Percentiles rank a stretch among this genome's conserved stretches.
phyloP scores from a whole-genome alignment of 2,888 invertebrate species.

The Gymnoscelis rufifasciata region DNA sequence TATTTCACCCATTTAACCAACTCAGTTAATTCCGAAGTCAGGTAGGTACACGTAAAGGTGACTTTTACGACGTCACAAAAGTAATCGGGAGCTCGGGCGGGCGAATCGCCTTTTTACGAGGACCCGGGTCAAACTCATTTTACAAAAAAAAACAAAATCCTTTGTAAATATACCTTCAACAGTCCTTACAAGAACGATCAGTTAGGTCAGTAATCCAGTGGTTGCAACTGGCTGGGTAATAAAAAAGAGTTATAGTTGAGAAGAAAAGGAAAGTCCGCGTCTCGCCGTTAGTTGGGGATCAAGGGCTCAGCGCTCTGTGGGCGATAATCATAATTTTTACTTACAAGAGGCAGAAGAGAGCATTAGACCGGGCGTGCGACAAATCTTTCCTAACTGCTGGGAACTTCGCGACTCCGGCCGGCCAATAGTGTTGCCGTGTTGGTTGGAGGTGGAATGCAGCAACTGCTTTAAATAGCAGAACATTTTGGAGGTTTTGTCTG shows the following conservation, averaged over 20 bases:
- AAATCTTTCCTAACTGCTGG: constrained; percentile 76
- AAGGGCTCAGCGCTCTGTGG: constrained; percentile 70
- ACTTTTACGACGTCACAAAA: constrained; percentile 34
- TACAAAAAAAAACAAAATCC: constrained; percentile 33
- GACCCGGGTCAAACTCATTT: constrained; percentile 31
- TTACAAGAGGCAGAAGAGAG: constrained; percentile 68
- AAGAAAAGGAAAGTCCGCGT: constrained; percentile 75
- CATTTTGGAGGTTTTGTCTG: too few relatives aligned
- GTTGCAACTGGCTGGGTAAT: constrained; percentile 59
- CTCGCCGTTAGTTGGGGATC: constrained; percentile 74
- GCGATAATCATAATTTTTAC: constrained; percentile 80
- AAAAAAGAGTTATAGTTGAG: constrained; percentile 79
- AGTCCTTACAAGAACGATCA: constrained; percentile 55
- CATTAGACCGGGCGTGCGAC: constrained; percentile 71
- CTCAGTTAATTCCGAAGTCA: constrained; percentile 28
- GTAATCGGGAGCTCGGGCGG: constrained; percentile 29
- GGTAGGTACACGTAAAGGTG: constrained; percentile 31
- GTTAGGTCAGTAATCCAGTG: constrained; percentile 72
- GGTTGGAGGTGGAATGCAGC: too few relatives aligned
- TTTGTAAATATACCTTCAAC: constrained; percentile 51
- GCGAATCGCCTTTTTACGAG: constrained; percentile 29
- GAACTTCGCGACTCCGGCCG: constrained; percentile 71
- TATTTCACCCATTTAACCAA: constrained; percentile 24
- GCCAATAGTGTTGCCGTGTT: background rate
- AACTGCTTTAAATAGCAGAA: too few relatives aligned